Conservation (phyloP, 2,888 invertebrate genomes). For the Pterostichus niger region DNA sequence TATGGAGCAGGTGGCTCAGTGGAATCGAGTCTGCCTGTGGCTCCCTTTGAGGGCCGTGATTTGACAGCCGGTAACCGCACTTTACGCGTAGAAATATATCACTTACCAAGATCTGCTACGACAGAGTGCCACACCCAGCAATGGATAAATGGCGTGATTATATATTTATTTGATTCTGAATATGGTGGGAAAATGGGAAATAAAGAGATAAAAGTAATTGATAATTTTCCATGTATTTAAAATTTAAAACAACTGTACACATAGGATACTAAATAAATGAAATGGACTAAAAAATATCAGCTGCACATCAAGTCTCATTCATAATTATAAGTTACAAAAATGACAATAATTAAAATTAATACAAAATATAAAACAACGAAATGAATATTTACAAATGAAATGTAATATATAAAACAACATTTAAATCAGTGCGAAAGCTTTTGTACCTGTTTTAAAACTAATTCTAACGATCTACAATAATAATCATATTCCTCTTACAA, state of each 20-base stretch:
- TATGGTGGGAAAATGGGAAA: not conserved
- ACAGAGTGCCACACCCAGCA: too few species aligned
- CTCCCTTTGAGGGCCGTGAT: too few species aligned
- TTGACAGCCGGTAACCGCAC: too few species aligned
- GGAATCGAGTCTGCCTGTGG: too few species aligned
- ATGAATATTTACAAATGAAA: slow-evolving; percentile 64
- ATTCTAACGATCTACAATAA: slow-evolving; percentile 32
- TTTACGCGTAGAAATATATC: too few species aligned
- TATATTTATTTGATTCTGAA: too few species aligned
- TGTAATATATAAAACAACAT: slow-evolving; percentile 60
- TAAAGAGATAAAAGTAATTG: not conserved
- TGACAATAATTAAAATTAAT: slow-evolving; percentile 60
- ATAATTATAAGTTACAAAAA: slow-evolving; percentile 65
- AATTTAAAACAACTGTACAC: slow-evolving; percentile 65
- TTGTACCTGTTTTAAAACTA: slow-evolving; percentile 62
- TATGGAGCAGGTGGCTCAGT: too few species aligned
- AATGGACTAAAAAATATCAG: slow-evolving; percentile 57
- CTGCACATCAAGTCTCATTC: slow-evolving; percentile 63
- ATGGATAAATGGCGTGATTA: too few species aligned
- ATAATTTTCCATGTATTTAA: slow-evolving; percentile 61
- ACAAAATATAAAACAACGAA: slow-evolving; percentile 64
- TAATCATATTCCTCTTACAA: slow-evolving; percentile 46
- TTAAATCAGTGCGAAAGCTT: slow-evolving; percentile 64
- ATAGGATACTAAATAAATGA: slow-evolving; percentile 52
- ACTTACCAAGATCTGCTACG: too few species aligned